These are phyloP conservation scores for Celastrina argiolus DNA, from an alignment of 2,888 invertebrate genomes.

Conservation along the genomic window DNA sequence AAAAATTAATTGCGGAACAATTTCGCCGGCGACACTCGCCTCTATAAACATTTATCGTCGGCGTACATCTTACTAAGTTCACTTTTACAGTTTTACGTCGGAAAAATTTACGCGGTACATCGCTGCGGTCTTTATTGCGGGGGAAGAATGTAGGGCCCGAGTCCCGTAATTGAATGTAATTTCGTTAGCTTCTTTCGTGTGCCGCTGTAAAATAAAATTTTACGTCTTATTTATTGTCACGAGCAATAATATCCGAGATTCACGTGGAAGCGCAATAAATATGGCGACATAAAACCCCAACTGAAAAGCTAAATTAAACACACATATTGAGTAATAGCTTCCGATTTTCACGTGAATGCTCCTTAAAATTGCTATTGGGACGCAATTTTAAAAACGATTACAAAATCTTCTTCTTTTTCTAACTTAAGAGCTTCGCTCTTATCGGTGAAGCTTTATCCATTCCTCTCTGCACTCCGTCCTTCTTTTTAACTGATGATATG, in stretches of 20 bases:
- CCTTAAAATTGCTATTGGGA: too few relatives aligned
- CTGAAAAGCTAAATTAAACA: slow-evolving; percentile 1
- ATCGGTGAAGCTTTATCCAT: too few relatives aligned
- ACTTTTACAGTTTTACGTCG: slow-evolving; percentile 77
- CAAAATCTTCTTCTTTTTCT: too few relatives aligned
- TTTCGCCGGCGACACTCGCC: slow-evolving; percentile 41
- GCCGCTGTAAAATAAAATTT: slow-evolving; percentile 75
- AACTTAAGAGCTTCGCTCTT: too few relatives aligned
- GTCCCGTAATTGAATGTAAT: slow-evolving; percentile 75
- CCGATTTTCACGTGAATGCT: too few relatives aligned
- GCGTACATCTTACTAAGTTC: slow-evolving; percentile 73
- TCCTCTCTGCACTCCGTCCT: too few relatives aligned
- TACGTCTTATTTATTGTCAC: slow-evolving; percentile 73
- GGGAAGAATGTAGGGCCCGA: slow-evolving; percentile 61
- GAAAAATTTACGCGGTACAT: slow-evolving; percentile 75
- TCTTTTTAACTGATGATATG: too few relatives aligned
- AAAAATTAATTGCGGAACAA: slow-evolving; percentile 56
- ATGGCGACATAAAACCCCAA: slow-evolving; percentile 20
- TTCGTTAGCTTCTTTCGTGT: slow-evolving; percentile 74
- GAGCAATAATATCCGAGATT: slow-evolving; percentile 59
- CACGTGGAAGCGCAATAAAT: slow-evolving; percentile 36
- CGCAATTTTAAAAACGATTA: too few relatives aligned
- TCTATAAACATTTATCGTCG: slow-evolving; percentile 74
- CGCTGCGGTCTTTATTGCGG: slow-evolving; percentile 66
- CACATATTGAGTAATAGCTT: not conserved